Percentiles rank a stretch among this genome's conserved stretches.
Conservation (phyloP, 64 coral and sea anemone species). For the Catalaphyllia jardinei region DNA sequence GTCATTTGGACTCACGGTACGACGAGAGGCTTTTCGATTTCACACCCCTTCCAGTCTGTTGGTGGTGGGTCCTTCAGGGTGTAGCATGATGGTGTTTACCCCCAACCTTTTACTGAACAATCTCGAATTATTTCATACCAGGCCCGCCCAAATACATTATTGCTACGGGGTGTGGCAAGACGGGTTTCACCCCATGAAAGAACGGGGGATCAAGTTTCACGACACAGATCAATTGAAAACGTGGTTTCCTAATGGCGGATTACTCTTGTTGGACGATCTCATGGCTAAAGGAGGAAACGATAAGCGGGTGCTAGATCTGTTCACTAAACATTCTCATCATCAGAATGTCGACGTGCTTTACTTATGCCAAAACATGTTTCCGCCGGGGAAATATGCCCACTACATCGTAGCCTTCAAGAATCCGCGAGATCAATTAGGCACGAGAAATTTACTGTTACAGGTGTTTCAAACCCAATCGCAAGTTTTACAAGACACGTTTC, state of each 20-base stretch:
- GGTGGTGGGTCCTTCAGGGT: too few relatives aligned
- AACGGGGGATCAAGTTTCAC: too few relatives aligned
- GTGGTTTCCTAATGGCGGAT: neutral
- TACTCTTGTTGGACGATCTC: constrained; percentile 55
- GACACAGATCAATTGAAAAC: too few relatives aligned
- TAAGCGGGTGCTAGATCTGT: neutral
- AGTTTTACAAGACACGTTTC: neutral
- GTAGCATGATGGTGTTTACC: too few relatives aligned
- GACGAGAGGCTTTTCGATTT: too few relatives aligned
- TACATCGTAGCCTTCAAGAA: constrained; percentile 57
- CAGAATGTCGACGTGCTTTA: neutral
- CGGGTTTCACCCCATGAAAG: too few relatives aligned
- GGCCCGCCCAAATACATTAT: too few relatives aligned
- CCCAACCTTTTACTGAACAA: too few relatives aligned
- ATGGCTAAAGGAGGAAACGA: neutral
- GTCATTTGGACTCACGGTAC: too few relatives aligned
- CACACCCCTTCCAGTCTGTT: too few relatives aligned
- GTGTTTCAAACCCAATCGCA: neutral
- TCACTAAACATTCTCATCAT: constrained; percentile 53
- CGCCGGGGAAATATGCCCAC: constrained; percentile 19
- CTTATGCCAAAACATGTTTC: constrained; percentile 41
- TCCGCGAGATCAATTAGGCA: constrained; percentile 4
- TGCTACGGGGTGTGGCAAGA: too few relatives aligned
- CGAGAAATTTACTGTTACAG: neutral
- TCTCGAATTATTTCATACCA: too few relatives aligned